Evolutionary conservation across 2,888 invertebrate species (phyloP), one percentile per base, ranked within the genome.

Genomic region (Acholoe squamosa): DNA sequence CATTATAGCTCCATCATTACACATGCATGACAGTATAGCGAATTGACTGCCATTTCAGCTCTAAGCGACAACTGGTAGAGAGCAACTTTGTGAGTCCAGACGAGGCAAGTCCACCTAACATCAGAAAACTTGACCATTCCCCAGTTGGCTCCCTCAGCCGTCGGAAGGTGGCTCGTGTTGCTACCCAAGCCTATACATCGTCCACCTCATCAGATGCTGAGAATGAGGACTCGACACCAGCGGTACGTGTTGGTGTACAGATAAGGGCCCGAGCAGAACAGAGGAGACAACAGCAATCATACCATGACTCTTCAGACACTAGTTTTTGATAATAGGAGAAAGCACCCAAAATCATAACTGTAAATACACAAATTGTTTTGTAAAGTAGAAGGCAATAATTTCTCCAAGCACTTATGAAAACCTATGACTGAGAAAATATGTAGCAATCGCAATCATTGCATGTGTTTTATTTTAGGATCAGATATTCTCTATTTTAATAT

Each of bases 51-150:
- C 80, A 14, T 86, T 86, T 22, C 86, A 86, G 86, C 25, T 86
- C 86, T 5, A 77, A 71, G 31, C 67, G 77, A 25, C 77, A 22
- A 12, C 54, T 71, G 56, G 54, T 52, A 52, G 80, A 51, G 56
- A 16, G 52, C 12, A 77, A 77, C 80, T 89, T 89, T 28, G 89
- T 89, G 31, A 89, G 89, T 28, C 89, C 89, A 14, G 80, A 89
- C 5, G 80, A 77, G 43, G 67, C 71, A 31, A 77, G 77, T 22
- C 89, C 89, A 7, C 76, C 89, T 16, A n/a, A 67, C 76, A 89
- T 89, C 52, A 43, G 43, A 31, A 25, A 28, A 14, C 76, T 89
- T 14, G 54, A 76, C 34, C 22, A 28, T 0, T 89, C 89, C 22
- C 89, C 89, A 16, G 14, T 19, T 19, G 31, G 56, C 22, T 86